Conservation (phyloP, 2,113 vertebrate species). For the Aphyosemion australe region DNA sequence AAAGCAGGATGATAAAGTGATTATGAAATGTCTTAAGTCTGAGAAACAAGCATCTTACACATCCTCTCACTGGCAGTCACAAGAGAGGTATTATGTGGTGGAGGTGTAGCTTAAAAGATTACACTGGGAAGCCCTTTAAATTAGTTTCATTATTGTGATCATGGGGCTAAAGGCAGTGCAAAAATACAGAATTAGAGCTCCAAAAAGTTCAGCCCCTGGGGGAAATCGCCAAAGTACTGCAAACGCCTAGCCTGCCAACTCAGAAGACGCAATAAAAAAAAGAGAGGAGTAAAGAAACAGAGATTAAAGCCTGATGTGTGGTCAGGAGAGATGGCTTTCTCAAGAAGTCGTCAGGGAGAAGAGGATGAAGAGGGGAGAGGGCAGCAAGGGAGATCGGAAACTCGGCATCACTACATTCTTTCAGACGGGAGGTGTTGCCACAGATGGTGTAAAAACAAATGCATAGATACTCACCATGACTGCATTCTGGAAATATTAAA, state of each 20-base stretch:
- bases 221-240: conserved; percentile 22
- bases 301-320: conserved; percentile 55
- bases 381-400: conserved; percentile 5
- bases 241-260: conserved; percentile 24
- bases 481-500: neutral
- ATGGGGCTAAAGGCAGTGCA: conserved; percentile 39
- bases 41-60: conserved; percentile 58
- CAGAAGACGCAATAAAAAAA: conserved; percentile 1
- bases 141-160: conserved; percentile 59
- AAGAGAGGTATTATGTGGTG: conserved; percentile 58
- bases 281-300: conserved; percentile 20
- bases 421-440: neutral
- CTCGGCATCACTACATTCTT: neutral
- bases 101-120: conserved; percentile 72
- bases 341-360: conserved; percentile 53
- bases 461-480: neutral
- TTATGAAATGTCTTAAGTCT: conserved; percentile 61
- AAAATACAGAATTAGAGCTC: conserved; percentile 40
- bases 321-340: conserved; percentile 53
- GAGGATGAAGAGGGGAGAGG: conserved; percentile 29
- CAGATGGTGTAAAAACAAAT: neutral
- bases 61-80: conserved; percentile 52
- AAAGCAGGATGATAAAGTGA: conserved; percentile 52
- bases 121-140: conserved; percentile 56
- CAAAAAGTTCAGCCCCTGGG: conserved; percentile 24